phyloP scores from a whole-genome alignment of 2,888 invertebrate species.

The Embidobia sp. region DNA sequence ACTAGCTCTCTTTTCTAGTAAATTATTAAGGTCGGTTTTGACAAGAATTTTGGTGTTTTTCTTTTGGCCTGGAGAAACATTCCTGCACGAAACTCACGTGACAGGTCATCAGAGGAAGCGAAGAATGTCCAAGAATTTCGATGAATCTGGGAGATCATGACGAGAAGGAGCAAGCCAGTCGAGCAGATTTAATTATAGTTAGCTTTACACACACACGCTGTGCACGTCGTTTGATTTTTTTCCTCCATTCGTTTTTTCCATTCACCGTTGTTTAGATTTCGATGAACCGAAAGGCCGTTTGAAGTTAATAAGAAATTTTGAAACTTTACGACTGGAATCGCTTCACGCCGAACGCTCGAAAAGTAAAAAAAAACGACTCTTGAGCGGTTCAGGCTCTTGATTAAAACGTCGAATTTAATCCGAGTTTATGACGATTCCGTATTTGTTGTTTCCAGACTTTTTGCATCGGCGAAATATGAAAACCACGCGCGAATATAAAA shows the following conservation, averaged over 20 bases:
- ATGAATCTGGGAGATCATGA: slow-evolving; percentile 55
- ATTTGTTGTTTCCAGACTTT: too few species aligned
- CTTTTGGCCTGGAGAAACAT: slow-evolving; percentile 36
- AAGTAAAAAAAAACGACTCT: neutral
- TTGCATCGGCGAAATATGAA: slow-evolving; percentile 21
- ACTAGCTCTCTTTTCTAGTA: neutral
- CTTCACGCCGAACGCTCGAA: slow-evolving; percentile 1
- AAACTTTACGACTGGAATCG: slow-evolving; percentile 36
- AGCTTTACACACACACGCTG: slow-evolving; percentile 29
- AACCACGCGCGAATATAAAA: slow-evolving; percentile 28
- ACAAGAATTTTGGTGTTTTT: slow-evolving; percentile 13
- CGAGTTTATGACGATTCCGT: slow-evolving; percentile 44
- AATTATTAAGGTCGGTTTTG: slow-evolving; percentile 9
- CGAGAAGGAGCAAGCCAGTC: slow-evolving; percentile 43
- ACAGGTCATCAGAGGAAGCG: slow-evolving; percentile 58
- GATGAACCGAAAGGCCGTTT: slow-evolving; percentile 25
- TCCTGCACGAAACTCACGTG: slow-evolving; percentile 55
- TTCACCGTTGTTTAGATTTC: slow-evolving; percentile 46
- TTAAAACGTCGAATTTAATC: slow-evolving; percentile 55
- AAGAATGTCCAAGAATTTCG: slow-evolving; percentile 61
- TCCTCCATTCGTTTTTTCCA: slow-evolving; percentile 15
- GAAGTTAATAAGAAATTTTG: slow-evolving; percentile 37
- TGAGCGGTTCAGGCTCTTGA: neutral
- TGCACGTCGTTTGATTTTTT: slow-evolving; percentile 31
- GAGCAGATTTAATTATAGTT: slow-evolving; percentile 61